These are phyloP conservation scores for Ophioninae sp. DNA, from an alignment of 2,888 invertebrate genomes.

Conservation along the genomic window DNA sequence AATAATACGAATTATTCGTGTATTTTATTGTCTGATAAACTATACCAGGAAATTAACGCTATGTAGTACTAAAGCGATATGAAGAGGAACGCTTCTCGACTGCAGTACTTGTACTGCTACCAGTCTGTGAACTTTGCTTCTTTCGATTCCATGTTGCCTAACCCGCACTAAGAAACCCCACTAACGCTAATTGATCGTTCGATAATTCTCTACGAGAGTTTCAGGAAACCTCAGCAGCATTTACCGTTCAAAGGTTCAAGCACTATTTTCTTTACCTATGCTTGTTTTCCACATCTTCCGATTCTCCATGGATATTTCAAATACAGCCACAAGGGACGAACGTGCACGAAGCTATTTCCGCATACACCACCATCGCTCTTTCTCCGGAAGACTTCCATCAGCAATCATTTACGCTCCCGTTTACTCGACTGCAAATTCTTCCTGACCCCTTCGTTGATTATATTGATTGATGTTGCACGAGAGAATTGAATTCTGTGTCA, in stretches of 20 bases:
- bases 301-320: conserved; percentile 51
- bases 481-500: conserved; percentile 65
- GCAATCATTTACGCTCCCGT: conserved; percentile 10
- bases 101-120: background rate
- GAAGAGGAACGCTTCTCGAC: background rate
- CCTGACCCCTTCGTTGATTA: conserved; percentile 69
- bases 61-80: background rate
- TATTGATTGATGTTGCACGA: conserved; percentile 77
- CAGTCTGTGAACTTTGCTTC: background rate
- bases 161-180: conserved; percentile 32
- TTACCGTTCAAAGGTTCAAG: conserved; percentile 46
- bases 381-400: conserved; percentile 5
- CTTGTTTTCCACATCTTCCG: conserved; percentile 34
- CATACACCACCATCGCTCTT: conserved; percentile 33
- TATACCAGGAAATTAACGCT: background rate
- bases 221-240: conserved; percentile 48
- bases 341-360: conserved; percentile 30
- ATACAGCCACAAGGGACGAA: conserved; percentile 64
- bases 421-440: background rate
- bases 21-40: background rate
- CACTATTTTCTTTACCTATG: conserved; percentile 6
- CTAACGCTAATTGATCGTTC: conserved; percentile 58
- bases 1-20: background rate
- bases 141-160: background rate
- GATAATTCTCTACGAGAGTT: conserved; percentile 52